Evolutionary conservation across 2,113 vertebrate species (phyloP).

Genomic region (Drymodes brunneopygia): DNA sequence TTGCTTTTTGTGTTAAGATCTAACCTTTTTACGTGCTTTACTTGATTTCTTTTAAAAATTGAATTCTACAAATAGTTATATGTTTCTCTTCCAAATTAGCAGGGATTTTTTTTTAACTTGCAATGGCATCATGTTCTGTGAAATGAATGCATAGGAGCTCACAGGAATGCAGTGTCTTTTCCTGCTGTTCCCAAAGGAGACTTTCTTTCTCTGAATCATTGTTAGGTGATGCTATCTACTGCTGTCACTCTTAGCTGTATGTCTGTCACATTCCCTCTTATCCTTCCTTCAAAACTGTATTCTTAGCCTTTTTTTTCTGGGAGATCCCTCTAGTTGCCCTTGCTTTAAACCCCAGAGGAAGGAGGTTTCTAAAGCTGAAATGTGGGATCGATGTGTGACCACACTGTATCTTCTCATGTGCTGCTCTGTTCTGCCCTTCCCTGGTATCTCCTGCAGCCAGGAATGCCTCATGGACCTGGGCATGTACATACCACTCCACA

Average conservation of each 20-base stretch:
- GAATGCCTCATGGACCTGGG: neutral
- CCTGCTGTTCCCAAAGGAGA: neutral
- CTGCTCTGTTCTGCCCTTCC: neutral
- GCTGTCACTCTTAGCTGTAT: neutral
- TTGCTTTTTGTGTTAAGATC: rapidly evolving
- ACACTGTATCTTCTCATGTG: rapidly evolving
- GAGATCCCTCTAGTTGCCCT: neutral
- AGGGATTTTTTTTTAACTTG: neutral
- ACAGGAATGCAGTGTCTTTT: neutral
- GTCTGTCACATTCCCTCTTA: constrained; percentile 1
- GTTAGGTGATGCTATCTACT: neutral
- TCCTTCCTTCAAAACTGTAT: neutral
- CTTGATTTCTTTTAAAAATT: neutral
- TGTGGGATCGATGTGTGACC: neutral
- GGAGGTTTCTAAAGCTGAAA: neutral
- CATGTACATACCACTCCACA: neutral
- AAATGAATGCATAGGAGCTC: neutral
- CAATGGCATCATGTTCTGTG: neutral
- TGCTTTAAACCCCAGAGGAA: neutral
- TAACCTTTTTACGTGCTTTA: neutral
- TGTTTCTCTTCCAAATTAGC: neutral
- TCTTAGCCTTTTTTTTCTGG: neutral
- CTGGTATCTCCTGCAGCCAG: neutral
- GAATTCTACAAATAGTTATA: neutral
- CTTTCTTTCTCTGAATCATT: neutral